Evolutionary conservation across 2,113 vertebrate species (phyloP), one percentile per base, ranked within the genome.

Genomic region (Scortum barcoo): DNA sequence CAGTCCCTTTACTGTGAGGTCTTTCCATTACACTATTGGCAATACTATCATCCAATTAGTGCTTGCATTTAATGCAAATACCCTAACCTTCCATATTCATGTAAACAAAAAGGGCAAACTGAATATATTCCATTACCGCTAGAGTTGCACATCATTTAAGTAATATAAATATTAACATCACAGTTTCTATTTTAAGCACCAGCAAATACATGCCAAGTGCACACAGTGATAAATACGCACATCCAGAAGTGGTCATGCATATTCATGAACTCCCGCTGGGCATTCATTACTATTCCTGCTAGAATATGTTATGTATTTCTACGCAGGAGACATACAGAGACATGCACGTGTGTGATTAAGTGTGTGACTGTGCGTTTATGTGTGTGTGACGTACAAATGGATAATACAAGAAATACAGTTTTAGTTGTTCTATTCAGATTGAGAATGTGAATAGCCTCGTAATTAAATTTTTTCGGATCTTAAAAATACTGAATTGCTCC

Each of bases 191-290:
- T 91, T 87, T 76, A 80, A 88, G 79, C 67, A 75, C 38, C 57
- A 48, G 66, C 48, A 78, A 80, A 78, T 73, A 84, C 77, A 88
- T 83, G 72, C 56, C 66, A 78, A 88, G 72, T 83, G 80, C 84
- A 77, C 75, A 87, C 78, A 82, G 50, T 85, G 79, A 86, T 84
- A 90, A 88, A 85, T 65, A 87, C 83, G 79, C 62, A 84, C 80
- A 83, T 88, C 63, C 72, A 74, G 24, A 89, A 85, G 74, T 81
- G n/a, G 17, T 62, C 83, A 91, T 94, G 83, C 84, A 94, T 94
- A 93, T 93, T 93, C 79, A 93, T 90, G 63, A 80, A 38, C 44
- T 60, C 83, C 88, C 81, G 11, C 72, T 74, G 84, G 86, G 78
- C 87, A 77, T 83, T 88, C 76, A 87, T 86, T 86, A 83, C 62